Evolutionary conservation across 2,797 vertebrate genomes (phyloP), one percentile per base, ranked within the genome.

Genomic region (Enteromius treurensis): DNA sequence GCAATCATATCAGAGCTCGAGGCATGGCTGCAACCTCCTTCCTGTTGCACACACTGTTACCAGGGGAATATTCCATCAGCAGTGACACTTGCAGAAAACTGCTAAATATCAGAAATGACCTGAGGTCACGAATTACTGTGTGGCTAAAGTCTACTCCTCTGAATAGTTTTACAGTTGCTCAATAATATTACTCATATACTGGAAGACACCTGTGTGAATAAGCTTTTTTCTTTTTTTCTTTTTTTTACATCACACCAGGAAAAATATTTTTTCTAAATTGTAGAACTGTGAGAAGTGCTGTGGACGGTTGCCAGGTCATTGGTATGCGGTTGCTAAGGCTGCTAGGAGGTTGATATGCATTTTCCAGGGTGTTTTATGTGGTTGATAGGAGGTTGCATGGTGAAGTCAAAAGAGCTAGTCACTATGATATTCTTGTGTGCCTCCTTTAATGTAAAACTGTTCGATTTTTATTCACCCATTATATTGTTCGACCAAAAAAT

Each of bases 11-110:
- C 29, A n/a, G 34, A 0, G 0, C 40, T 77, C 9, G 13, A 17
- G 40, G 23, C 58, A 47, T 64, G 40, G 75, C 40, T 62, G n/a
- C 40, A 77, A 62, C 76, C 76, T 77, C 11, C 62, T 79, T 47
- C 42, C 69, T 81, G 69, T 64, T 71, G 42, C 42, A 65, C 29
- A 73, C 68, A 21, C 34, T 2, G 17, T 70, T 58, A 53, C 37
- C 40, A 49, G 19, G n/a, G 68, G 13, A 64, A 49, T 64, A 74
- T 81, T 74, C 49, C 17, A 49, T 73, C 40, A 62, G 32, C 42
- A 49, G 51, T 70, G 23, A 70, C 67, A 69, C 34, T 69, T 40
- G n/a, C 45, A 68, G 29, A 26, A 78, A 78, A 78, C 60, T 5
- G 60, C 29, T 17, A 34, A 79, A 79, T 79, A 68, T 55, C 21